Conservation (phyloP, 2,113 vertebrate species). For the Siniperca chuatsi region DNA sequence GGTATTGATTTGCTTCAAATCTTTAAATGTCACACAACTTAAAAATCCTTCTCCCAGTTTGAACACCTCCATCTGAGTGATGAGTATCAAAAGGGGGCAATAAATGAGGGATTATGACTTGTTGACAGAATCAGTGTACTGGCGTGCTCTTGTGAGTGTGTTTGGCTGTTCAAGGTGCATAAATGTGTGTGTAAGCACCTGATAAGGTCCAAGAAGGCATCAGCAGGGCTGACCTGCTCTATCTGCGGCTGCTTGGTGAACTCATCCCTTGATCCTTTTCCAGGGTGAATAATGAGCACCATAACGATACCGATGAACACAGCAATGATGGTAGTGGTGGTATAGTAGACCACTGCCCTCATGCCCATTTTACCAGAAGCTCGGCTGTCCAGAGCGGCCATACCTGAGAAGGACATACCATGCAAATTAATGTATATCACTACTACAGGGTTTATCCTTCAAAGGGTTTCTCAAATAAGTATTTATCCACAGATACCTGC, state of each 20-base stretch:
- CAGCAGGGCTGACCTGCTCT: slow-evolving; percentile 91
- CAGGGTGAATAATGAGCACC: slow-evolving; percentile 96
- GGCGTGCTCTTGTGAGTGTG: not conserved
- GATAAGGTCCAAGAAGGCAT: slow-evolving; percentile 97
- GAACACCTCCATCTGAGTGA: not conserved
- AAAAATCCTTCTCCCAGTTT: not conserved
- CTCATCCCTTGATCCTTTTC: slow-evolving; percentile 93
- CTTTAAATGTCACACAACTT: slow-evolving; percentile 14
- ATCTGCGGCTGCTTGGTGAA: slow-evolving; percentile 91
- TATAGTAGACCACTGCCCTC: slow-evolving; percentile 95
- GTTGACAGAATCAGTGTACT: not conserved
- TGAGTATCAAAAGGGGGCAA: not conserved
- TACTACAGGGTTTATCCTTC: not conserved
- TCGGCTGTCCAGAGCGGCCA: slow-evolving; percentile 95
- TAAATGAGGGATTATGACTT: not conserved
- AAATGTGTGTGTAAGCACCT: slow-evolving; percentile 83
- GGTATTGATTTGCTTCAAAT: too few relatives aligned
- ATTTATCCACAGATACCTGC: not conserved
- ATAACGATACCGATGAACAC: slow-evolving; percentile 96
- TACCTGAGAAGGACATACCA: slow-evolving; percentile 82
- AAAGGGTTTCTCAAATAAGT: not conserved
- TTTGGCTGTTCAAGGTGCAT: not conserved
- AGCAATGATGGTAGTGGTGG: slow-evolving; percentile 95
- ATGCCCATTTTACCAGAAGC: slow-evolving; percentile 97
- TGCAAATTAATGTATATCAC: not conserved